A percentile compares a stretch with the other conserved stretches of the same genome.
phyloP scores from a whole-genome alignment of 2,888 invertebrate genomes.

The Drosophila prolongata region DNA sequence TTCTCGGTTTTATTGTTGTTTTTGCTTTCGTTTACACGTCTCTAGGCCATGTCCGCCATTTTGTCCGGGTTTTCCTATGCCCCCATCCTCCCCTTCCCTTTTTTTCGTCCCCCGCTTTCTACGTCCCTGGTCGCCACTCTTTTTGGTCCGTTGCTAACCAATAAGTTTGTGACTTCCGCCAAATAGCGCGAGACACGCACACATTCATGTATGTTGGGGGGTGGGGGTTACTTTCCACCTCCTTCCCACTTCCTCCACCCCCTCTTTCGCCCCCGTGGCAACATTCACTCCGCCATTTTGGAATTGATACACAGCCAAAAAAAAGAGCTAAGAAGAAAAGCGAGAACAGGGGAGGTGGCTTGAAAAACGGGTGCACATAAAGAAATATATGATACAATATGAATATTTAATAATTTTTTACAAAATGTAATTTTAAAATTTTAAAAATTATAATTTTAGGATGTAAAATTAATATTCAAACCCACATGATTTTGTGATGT shows the following conservation, averaged over 20 bases:
- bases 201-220: conserved; percentile 10
- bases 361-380: background rate
- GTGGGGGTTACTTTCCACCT: background rate
- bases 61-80: conserved; percentile 14
- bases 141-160: conserved; percentile 65
- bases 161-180: conserved; percentile 72
- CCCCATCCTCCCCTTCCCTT: background rate
- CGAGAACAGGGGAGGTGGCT: background rate
- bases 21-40: conserved; percentile 24
- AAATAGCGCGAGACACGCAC: conserved; percentile 69
- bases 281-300: conserved; percentile 71
- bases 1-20: conserved; percentile 12
- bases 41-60: conserved; percentile 51
- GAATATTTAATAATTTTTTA: too few relatives aligned
- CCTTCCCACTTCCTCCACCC: background rate
- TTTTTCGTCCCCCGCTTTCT: background rate
- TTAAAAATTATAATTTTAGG: too few relatives aligned
- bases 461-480: too few relatives aligned
- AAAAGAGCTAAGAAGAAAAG: conserved; percentile 3
- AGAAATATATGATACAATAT: too few relatives aligned
- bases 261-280: conserved; percentile 36
- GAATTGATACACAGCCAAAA: conserved; percentile 68
- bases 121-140: background rate
- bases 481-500: too few relatives aligned
- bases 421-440: too few relatives aligned